Evolutionary conservation across 2,113 vertebrate genomes (phyloP).

Genomic region (Gopherus flavomarginatus): DNA sequence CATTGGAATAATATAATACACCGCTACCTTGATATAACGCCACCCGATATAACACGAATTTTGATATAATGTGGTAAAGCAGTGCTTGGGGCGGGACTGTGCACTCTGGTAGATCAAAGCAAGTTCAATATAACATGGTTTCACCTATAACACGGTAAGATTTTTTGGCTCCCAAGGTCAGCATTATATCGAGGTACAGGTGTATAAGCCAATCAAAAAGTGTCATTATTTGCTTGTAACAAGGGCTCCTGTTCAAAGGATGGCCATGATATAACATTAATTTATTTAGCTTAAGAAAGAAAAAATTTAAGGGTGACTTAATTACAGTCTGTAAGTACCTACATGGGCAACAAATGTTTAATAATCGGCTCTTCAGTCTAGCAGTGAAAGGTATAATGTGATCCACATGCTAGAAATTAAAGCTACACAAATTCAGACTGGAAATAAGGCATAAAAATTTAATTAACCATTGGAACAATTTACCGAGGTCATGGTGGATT

Average conservation of each 20-base stretch:
- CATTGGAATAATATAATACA: background rate
- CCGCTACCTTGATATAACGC: too few relatives aligned
- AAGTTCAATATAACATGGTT: too few relatives aligned
- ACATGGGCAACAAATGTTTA: background rate
- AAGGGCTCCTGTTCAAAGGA: background rate
- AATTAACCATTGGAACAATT: background rate
- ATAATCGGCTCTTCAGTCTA: background rate
- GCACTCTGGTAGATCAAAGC: too few relatives aligned
- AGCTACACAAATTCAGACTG: background rate
- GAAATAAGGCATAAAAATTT: background rate
- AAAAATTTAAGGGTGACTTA: background rate
- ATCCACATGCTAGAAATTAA: background rate
- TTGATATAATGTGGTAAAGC: too few relatives aligned
- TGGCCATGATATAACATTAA: accelerated
- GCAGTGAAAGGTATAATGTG: background rate
- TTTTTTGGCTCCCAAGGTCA: too few relatives aligned
- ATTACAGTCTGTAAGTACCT: background rate
- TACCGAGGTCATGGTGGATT: background rate
- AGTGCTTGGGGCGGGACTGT: too few relatives aligned
- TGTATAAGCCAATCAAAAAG: background rate
- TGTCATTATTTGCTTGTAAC: background rate
- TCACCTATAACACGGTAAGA: too few relatives aligned
- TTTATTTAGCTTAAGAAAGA: background rate
- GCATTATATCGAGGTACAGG: too few relatives aligned
- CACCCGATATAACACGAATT: too few relatives aligned